These are phyloP conservation scores for Leptinotarsa texana DNA, from an alignment of 1,140 invertebrate genomes.

Conservation along the genomic window DNA sequence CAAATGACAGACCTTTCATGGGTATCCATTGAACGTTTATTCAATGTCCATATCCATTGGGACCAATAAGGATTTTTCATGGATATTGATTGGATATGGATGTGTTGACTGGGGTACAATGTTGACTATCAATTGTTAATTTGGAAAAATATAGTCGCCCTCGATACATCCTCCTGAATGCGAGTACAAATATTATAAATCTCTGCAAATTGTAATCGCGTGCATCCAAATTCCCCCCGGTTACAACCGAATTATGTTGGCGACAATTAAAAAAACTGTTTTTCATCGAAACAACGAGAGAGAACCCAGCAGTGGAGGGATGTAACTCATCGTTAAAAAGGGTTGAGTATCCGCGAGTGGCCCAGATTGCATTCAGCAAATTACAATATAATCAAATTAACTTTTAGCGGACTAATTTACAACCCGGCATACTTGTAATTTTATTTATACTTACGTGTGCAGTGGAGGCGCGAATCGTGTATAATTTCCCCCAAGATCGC, in stretches of 20 bases:
- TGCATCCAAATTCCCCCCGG: background rate
- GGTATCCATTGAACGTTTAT: no score
- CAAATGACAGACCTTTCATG: no score
- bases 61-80: background rate
- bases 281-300: conserved; percentile 20
- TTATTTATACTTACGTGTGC: conserved; percentile 42
- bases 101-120: background rate
- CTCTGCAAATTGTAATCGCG: background rate
- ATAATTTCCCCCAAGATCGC: conserved; percentile 45
- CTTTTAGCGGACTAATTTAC: conserved; percentile 42
- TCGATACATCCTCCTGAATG: background rate
- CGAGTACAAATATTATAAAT: background rate
- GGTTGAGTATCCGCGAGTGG: conserved; percentile 29
- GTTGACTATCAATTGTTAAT: background rate
- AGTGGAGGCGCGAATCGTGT: conserved; percentile 32
- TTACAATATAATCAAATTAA: conserved; percentile 48
- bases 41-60: no score
- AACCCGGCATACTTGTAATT: conserved; percentile 33
- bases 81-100: background rate
- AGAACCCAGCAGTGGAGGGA: conserved; percentile 17
- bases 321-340: conserved; percentile 35
- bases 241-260: background rate
- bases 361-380: conserved; percentile 43
- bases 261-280: conserved; percentile 20
- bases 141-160: background rate